Conservation (phyloP, 2,113 vertebrate genomes). For the Thalassoma bifasciatum region DNA sequence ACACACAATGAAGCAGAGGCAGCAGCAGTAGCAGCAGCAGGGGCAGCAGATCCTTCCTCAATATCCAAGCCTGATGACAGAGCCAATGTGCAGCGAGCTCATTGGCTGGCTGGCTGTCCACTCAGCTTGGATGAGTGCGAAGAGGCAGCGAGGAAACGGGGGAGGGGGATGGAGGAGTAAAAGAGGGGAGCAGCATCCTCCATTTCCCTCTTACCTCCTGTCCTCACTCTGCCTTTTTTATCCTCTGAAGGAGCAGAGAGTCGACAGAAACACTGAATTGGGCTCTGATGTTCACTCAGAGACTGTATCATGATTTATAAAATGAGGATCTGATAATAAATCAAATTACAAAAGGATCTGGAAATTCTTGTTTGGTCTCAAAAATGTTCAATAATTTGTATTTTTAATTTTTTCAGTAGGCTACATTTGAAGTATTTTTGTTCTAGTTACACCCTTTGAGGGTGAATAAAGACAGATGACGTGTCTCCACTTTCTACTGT, state of each 20-base stretch:
- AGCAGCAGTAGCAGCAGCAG: slow-evolving; percentile 48
- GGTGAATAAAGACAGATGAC: too few species aligned
- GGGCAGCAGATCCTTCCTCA: slow-evolving; percentile 74
- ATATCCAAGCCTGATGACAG: slow-evolving; percentile 79
- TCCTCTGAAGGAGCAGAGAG: not conserved
- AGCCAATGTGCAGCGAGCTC: slow-evolving; percentile 64
- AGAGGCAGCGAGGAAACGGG: slow-evolving; percentile 41
- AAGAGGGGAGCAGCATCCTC: slow-evolving; percentile 61
- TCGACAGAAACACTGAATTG: not conserved
- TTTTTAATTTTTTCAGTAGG: too few species aligned
- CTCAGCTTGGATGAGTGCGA: slow-evolving; percentile 71
- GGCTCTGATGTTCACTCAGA: not conserved
- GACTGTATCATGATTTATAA: too few species aligned
- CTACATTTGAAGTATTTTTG: too few species aligned
- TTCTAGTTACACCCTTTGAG: too few species aligned
- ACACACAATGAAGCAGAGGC: slow-evolving; percentile 26
- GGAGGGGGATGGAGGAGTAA: slow-evolving; percentile 48
- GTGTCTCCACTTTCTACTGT: too few species aligned
- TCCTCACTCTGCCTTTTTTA: slow-evolving; percentile 18
- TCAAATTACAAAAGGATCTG: too few species aligned
- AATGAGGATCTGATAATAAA: not conserved
- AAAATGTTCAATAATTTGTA: too few species aligned
- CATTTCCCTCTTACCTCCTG: slow-evolving; percentile 52
- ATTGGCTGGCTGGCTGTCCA: slow-evolving; percentile 70
- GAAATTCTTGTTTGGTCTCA: too few species aligned